phyloP scores from a whole-genome alignment of 2,113 vertebrate genomes.

The Onychostoma macrolepis region DNA sequence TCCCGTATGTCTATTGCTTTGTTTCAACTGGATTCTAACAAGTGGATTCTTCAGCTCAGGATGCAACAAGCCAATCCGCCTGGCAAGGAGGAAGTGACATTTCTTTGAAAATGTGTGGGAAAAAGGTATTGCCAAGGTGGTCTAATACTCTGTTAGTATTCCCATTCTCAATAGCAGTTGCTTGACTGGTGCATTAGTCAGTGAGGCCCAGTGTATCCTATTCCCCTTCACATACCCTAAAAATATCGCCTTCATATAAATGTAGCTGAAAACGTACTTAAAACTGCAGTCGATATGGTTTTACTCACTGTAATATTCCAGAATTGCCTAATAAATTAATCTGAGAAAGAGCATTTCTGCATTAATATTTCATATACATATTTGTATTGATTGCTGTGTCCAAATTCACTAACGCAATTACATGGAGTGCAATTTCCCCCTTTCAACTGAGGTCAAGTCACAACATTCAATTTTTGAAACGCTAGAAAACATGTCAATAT shows the following conservation, averaged over 20 bases:
- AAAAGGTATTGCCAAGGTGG: not conserved
- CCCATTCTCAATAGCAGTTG: not conserved
- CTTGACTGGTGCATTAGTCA: conserved; percentile 5
- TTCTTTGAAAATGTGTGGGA: not conserved
- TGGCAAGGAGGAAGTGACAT: conserved; percentile 29
- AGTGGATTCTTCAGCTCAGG: conserved; percentile 32
- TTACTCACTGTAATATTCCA: conserved; percentile 15
- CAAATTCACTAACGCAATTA: conserved; percentile 38
- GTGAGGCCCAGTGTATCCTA: not conserved
- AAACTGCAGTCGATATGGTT: not conserved
- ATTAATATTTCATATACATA: conserved; percentile 41
- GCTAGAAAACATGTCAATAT: conserved; percentile 32
- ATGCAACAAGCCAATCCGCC: not conserved
- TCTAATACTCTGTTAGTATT: not conserved
- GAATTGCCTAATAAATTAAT: conserved; percentile 35
- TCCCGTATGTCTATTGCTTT: not conserved
- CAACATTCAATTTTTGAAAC: conserved; percentile 2
- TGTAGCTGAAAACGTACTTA: not conserved
- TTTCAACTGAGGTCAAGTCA: conserved; percentile 24
- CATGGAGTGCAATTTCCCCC: conserved; percentile 31
- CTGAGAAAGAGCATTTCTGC: conserved; percentile 26
- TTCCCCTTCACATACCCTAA: not conserved
- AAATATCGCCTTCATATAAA: not conserved
- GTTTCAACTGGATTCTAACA: conserved; percentile 27
- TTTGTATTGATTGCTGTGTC: conserved; percentile 34